Percentiles rank a stretch among this genome's conserved stretches.
phyloP scores from a whole-genome alignment of 2,888 invertebrate species.

The Thymelicus acteon region DNA sequence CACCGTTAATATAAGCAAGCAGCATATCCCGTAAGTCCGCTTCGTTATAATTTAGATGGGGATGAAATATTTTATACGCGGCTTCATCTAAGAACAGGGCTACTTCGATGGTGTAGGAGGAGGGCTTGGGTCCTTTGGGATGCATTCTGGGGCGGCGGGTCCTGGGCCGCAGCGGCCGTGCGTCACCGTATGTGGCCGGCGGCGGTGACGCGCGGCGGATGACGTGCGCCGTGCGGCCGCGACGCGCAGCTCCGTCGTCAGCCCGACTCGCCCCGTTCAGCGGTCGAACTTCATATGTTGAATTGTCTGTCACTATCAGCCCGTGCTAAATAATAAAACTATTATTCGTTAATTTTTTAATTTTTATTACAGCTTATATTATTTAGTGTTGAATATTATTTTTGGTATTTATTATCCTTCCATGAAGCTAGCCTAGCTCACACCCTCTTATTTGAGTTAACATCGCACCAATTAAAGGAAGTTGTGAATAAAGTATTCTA shows the following conservation, averaged over 20 bases:
- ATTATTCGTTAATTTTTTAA: too few species aligned
- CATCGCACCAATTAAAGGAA: too few species aligned
- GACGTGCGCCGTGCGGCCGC: slow-evolving; percentile 81
- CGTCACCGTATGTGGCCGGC: slow-evolving; percentile 73
- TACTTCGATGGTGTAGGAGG: slow-evolving; percentile 87
- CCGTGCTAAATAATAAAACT: slow-evolving; percentile 83
- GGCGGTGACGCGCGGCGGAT: slow-evolving; percentile 83
- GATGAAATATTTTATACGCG: slow-evolving; percentile 88
- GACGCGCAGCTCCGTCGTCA: slow-evolving; percentile 58
- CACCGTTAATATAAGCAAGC: slow-evolving; percentile 91
- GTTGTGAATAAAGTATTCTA: too few species aligned
- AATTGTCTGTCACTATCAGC: slow-evolving; percentile 87
- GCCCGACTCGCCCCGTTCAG: slow-evolving; percentile 72
- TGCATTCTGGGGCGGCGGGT: slow-evolving; percentile 58
- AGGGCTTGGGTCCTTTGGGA: slow-evolving; percentile 56
- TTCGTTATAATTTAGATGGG: slow-evolving; percentile 87
- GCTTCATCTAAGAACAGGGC: slow-evolving; percentile 91
- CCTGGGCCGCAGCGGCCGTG: slow-evolving; percentile 61
- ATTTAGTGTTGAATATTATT: too few species aligned
- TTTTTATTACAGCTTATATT: too few species aligned
- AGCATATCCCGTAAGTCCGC: slow-evolving; percentile 89
- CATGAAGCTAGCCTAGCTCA: too few species aligned
- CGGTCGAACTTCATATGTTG: slow-evolving; percentile 89
- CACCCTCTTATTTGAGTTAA: too few species aligned
- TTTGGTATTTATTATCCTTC: too few species aligned